Conservation (phyloP, 2,888 invertebrate genomes). For the Tipula lateralis region DNA sequence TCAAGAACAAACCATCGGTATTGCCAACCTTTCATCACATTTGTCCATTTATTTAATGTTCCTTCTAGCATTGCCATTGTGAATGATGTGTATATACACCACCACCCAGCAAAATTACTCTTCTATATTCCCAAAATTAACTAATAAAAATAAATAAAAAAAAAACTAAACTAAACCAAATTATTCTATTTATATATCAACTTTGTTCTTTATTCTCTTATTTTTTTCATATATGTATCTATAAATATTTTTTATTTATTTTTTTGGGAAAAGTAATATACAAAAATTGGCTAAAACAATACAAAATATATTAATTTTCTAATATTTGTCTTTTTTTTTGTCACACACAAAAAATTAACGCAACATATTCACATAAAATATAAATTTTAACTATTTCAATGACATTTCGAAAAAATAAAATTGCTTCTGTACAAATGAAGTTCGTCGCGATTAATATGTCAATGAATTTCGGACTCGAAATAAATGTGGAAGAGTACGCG, state of each 20-base stretch:
- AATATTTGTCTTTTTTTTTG: not conserved
- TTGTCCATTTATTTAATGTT: slow-evolving; percentile 50
- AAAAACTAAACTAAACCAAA: not conserved
- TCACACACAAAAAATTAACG: not conserved
- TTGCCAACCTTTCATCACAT: slow-evolving; percentile 79
- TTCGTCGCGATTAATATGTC: not conserved
- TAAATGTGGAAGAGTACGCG: not conserved
- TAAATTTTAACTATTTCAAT: slow-evolving; percentile 5
- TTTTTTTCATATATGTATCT: not conserved
- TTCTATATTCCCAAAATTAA: not conserved
- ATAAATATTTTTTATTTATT: not conserved
- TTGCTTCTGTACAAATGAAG: not conserved
- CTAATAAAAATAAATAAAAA: not conserved
- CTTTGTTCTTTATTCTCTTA: not conserved
- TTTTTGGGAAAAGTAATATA: not conserved
- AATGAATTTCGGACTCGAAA: not conserved
- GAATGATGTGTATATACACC: not conserved
- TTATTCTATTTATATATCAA: not conserved
- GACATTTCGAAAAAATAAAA: not conserved
- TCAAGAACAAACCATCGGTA: slow-evolving; percentile 99
- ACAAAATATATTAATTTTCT: not conserved
- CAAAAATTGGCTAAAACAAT: not conserved
- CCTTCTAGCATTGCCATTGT: slow-evolving; percentile 42
- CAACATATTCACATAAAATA: not conserved
- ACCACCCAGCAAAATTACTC: not conserved